Conservation (phyloP, 1,140 invertebrate species). For the Tetranychus urticae region DNA sequence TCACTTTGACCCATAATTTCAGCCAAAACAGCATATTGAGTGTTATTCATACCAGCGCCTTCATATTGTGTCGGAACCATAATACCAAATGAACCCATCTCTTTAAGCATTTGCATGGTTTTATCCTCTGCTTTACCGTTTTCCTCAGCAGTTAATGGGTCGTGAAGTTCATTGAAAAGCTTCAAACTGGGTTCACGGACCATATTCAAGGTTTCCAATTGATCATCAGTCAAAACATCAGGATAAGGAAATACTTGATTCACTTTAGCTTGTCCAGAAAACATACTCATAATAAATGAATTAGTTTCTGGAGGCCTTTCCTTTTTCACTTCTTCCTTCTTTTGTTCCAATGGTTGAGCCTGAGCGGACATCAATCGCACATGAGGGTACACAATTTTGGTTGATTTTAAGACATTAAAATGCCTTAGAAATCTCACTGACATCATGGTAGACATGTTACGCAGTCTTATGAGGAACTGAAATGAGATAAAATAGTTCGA, state of each 20-base stretch:
- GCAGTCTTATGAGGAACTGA: no score
- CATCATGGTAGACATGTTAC: no score
- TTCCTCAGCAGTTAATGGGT: constrained; percentile 27
- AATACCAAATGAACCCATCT: constrained; percentile 32
- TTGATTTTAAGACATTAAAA: no score
- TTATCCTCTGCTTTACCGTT: constrained; percentile 24
- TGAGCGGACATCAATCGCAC: no score
- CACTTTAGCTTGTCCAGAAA: constrained; percentile 50
- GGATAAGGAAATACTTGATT: constrained; percentile 32
- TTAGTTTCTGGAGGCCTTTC: constrained; percentile 8
- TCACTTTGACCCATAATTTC: constrained; percentile 31
- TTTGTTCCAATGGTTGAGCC: no score
- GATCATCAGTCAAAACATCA: constrained; percentile 26
- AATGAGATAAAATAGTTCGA: no score
- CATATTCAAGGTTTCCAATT: constrained; percentile 26
- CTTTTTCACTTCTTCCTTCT: not conserved
- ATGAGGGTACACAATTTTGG: no score
- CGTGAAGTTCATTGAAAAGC: constrained; percentile 28
- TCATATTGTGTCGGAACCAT: constrained; percentile 23
- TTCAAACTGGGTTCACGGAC: constrained; percentile 25
- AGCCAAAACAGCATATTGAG: constrained; percentile 31
- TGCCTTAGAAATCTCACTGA: no score
- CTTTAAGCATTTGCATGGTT: constrained; percentile 20
- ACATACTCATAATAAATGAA: constrained; percentile 29
- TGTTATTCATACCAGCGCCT: constrained; percentile 30